A percentile compares a stretch with the other conserved stretches of the same genome.
Conservation (phyloP, 2,113 vertebrate genomes). For the Caloenas nicobarica region DNA sequence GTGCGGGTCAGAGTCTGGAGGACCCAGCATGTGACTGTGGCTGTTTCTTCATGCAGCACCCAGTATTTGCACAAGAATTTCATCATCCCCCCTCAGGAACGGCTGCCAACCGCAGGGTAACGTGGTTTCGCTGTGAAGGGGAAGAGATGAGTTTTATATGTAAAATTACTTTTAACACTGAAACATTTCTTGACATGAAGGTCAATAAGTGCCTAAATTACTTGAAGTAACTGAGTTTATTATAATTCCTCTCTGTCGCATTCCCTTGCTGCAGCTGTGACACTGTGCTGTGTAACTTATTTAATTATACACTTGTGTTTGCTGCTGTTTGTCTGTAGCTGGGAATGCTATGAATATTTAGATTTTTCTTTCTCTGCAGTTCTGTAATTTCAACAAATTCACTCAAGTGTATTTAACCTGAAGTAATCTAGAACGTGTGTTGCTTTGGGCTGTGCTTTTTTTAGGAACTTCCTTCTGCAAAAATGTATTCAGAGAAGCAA, state of each 20-base stretch:
- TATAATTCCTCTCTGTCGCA: slow-evolving; percentile 8
- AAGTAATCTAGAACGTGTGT: neutral
- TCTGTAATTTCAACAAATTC: neutral
- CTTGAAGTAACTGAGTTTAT: slow-evolving; percentile 17
- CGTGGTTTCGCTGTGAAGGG: neutral
- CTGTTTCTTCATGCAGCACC: accelerated
- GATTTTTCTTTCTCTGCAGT: neutral
- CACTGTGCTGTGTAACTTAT: slow-evolving; percentile 1
- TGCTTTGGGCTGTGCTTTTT: neutral
- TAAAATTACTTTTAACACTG: neutral
- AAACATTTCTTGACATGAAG: neutral
- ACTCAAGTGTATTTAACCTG: slow-evolving; percentile 28
- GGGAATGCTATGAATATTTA: slow-evolving; percentile 2
- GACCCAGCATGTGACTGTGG: neutral
- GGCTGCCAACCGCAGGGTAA: neutral
- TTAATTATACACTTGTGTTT: slow-evolving; percentile 25
- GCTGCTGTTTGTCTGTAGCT: neutral
- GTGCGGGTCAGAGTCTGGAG: slow-evolving; percentile 42
- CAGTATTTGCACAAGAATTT: neutral
- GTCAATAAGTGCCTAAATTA: slow-evolving; percentile 21
- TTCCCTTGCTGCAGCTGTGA: slow-evolving; percentile 26
- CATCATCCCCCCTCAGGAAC: neutral
- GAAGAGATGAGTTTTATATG: neutral
- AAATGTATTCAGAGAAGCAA: neutral
- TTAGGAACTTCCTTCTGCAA: neutral